Conservation (phyloP, 64 coral and sea anemone species). For the Catalaphyllia jardinei region DNA sequence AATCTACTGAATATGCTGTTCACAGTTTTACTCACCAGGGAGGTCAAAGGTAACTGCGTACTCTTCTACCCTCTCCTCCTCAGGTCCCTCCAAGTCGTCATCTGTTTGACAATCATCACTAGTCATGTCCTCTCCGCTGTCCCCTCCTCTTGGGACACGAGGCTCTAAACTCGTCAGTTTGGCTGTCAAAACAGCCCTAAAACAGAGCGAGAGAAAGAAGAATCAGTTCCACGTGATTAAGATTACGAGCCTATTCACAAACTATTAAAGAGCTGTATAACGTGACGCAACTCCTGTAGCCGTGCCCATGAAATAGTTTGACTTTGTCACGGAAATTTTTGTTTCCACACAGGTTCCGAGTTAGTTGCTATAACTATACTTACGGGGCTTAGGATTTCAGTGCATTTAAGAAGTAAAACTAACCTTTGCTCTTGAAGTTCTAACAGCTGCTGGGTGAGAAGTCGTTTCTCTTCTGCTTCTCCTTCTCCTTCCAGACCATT, state of each 20-base stretch:
- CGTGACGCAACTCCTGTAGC: too few relatives aligned
- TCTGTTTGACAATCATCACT: conserved; percentile 84
- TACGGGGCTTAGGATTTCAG: background rate
- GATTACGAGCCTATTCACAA: too few relatives aligned
- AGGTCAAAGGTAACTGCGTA: conserved; percentile 87
- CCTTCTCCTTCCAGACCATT: conserved; percentile 50
- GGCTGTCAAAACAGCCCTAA: conserved; percentile 79
- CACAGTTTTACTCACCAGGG: conserved; percentile 62
- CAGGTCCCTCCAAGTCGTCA: conserved; percentile 73
- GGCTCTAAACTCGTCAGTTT: conserved; percentile 86
- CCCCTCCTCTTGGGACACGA: conserved; percentile 25
- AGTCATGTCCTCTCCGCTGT: conserved; percentile 69
- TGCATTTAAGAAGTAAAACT: background rate
- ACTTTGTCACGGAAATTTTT: too few relatives aligned
- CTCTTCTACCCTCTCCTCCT: conserved; percentile 61
- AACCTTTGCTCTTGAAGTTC: conserved; percentile 82
- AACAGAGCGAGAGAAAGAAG: background rate
- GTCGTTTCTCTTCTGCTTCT: conserved; percentile 64
- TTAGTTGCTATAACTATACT: too few relatives aligned
- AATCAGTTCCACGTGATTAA: too few relatives aligned
- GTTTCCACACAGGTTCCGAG: too few relatives aligned
- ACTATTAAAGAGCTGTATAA: too few relatives aligned
- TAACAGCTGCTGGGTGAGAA: conserved; percentile 66
- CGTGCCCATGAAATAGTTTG: too few relatives aligned
- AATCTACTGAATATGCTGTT: background rate